Conservation (phyloP, 2,113 vertebrate species). For the Cottus gobio region DNA sequence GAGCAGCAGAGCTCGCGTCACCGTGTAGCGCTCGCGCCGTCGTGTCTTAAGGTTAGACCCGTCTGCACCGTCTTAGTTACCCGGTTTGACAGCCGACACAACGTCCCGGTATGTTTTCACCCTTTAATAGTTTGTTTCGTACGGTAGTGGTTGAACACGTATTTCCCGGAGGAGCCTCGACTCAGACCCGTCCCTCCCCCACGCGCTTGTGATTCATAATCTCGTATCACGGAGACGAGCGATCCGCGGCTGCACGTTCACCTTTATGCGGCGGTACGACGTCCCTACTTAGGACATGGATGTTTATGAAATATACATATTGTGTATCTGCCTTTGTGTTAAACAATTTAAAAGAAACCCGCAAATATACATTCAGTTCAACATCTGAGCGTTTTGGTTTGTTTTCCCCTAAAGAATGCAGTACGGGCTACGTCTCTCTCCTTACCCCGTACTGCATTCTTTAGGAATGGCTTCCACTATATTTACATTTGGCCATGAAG, state of each 20-base stretch:
- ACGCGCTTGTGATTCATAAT: slow-evolving; percentile 7
- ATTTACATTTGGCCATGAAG: not conserved
- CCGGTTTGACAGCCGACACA: not conserved
- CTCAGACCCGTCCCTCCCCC: slow-evolving; percentile 38
- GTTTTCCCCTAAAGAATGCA: no score
- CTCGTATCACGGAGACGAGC: not conserved
- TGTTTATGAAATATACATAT: not conserved
- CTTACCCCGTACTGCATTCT: not conserved
- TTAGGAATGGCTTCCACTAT: not conserved
- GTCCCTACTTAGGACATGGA: not conserved
- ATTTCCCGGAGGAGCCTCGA: not conserved
- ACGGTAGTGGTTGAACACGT: no score
- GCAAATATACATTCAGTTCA: not conserved
- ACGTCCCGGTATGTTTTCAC: not conserved
- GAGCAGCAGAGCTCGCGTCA: not conserved
- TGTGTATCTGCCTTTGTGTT: not conserved
- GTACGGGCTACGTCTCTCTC: no score
- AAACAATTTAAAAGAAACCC: not conserved
- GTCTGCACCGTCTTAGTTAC: not conserved
- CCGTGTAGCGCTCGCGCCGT: not conserved
- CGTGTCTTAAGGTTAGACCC: not conserved
- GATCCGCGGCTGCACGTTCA: not conserved
- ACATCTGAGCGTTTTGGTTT: not conserved
- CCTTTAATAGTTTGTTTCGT: not conserved
- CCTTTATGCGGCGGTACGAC: not conserved